phyloP scores from a whole-genome alignment of 2,888 invertebrate genomes.

The Troides oblongomaculatus region DNA sequence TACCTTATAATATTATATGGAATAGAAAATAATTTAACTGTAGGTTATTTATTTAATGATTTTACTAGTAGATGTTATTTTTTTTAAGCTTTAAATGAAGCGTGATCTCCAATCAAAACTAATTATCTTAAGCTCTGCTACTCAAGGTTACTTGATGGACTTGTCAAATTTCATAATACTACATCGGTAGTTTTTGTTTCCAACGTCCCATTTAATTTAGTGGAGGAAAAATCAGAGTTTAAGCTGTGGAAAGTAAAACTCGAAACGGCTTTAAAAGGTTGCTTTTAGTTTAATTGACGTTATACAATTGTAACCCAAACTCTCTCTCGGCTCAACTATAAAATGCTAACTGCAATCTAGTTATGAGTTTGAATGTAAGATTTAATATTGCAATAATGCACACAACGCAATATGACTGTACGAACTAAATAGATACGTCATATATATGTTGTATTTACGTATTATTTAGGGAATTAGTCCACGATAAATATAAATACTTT shows the following conservation, averaged over 20 bases:
- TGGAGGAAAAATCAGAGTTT: not conserved
- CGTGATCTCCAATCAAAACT: too few relatives aligned
- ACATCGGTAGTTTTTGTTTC: not conserved
- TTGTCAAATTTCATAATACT: not conserved
- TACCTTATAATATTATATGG: too few relatives aligned
- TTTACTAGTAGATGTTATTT: too few relatives aligned
- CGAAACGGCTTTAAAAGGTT: slow-evolving; percentile 15
- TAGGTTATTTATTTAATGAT: too few relatives aligned
- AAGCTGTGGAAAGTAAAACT: slow-evolving; percentile 7
- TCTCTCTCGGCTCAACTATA: not conserved
- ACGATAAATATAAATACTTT: not conserved
- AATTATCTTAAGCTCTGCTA: not conserved
- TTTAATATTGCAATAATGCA: not conserved
- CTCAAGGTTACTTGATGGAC: not conserved
- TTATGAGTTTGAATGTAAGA: not conserved
- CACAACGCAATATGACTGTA: not conserved
- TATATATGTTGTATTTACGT: too few relatives aligned
- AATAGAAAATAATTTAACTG: too few relatives aligned
- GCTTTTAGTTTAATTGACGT: slow-evolving; percentile 18
- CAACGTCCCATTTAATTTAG: not conserved
- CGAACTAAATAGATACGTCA: not conserved
- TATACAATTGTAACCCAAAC: slow-evolving; percentile 14
- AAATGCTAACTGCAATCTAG: not conserved
- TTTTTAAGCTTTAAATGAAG: too few relatives aligned
- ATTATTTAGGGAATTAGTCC: too few relatives aligned